Base-by-base conservation (phyloP, 2,888 invertebrate genomes). In the Philonicus albiceps region DNA sequence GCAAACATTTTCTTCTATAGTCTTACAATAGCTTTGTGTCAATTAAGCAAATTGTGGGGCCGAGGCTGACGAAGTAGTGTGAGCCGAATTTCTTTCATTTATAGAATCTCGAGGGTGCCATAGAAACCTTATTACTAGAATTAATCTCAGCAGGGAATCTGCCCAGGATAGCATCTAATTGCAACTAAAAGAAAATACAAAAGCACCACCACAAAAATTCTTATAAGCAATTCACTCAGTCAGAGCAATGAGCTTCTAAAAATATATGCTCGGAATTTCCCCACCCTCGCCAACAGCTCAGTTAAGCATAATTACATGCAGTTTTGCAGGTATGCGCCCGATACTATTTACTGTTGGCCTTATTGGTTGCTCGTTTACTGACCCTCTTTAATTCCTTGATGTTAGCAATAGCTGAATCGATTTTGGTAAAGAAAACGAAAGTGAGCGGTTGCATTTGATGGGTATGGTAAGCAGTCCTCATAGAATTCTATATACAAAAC, bases 81-180 rank as follows among this genome's bases (percentile, higher is more conserved):
- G n/a, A 13, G 22, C 49, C 5, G 49, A 30, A 49, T n/a, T 13
- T 30, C 74, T 74, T 16, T 7, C 78, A 22, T 13, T n/a, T 27
- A 11, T 49, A 11, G 27, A 30, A 43, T 78, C 43, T 78, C 22
- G 43, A 27, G 49, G 19, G 49, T 30, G 49, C 78, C 49, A 49
- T 49, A 78, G 78, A 78, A 78, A 78, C 78, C 49, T 13, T 78
- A 78, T 53, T 78, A 78, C 78, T 27, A 49, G 30, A 78, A 78
- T 49, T 78, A 78, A 78, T 78, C 49, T 78, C 27, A 30, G 78
- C 78, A 78, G 78, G 30, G 78, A 78, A 30, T 78, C 49, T 78
- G 30, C 22, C 40, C 40, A 78, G 30, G 30, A 78, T n/a, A 49
- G 49, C 49, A 49, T 78, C 49, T 16, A 78, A 30, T 37, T 49